These are phyloP conservation scores for Trichoplusia ni DNA, from an alignment of 1,140 invertebrate genomes.

Conservation along the genomic window DNA sequence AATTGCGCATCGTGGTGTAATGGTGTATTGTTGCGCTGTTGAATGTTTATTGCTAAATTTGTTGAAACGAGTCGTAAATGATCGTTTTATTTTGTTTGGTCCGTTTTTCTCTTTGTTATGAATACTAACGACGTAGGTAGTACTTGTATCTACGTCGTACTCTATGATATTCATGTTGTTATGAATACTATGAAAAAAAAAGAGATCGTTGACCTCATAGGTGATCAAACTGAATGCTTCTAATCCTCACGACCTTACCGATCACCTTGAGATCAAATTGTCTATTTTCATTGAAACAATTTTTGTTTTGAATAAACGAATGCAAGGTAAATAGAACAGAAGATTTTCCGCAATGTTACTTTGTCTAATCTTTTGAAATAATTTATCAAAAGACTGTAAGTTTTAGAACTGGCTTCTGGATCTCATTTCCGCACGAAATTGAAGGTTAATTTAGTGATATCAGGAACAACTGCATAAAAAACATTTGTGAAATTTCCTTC, in stretches of 20 bases:
- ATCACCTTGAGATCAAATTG: constrained; percentile 13
- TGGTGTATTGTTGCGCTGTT: neutral
- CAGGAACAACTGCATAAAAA: too few species aligned
- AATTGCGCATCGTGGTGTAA: neutral
- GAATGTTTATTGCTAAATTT: neutral
- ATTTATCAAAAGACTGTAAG: too few species aligned
- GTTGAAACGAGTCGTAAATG: neutral
- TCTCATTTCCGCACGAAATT: too few species aligned
- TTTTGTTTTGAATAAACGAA: neutral
- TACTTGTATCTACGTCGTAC: neutral
- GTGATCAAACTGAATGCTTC: constrained; percentile 29
- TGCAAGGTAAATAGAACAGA: neutral
- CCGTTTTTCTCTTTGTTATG: neutral
- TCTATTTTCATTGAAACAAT: neutral
- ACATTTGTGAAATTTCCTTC: too few species aligned
- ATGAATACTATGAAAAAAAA: neutral
- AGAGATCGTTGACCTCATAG: constrained; percentile 36
- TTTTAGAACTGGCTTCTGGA: too few species aligned
- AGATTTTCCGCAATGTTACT: constrained; percentile 54
- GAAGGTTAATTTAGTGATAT: too few species aligned
- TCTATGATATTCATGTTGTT: too few species aligned
- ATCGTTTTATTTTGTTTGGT: neutral
- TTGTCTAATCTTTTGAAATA: constrained; percentile 44
- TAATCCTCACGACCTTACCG: neutral
- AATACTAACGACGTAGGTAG: neutral